A percentile compares a stretch with the other conserved stretches of the same genome.
phyloP scores from a whole-genome alignment of 2,888 invertebrate species.

The Limulus polyphemus region DNA sequence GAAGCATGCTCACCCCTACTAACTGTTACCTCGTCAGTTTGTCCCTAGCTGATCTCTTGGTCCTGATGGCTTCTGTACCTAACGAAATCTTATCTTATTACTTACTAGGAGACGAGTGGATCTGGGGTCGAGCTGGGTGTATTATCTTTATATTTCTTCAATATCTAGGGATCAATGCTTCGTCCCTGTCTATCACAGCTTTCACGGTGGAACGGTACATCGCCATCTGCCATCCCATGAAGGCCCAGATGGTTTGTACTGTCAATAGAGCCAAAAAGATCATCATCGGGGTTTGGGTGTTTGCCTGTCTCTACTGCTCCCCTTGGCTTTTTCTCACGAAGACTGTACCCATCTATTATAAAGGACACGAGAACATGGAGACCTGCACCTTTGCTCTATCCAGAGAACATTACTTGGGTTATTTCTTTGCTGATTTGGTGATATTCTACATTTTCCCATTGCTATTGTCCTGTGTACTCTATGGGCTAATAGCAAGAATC shows the following conservation, averaged over 20 bases:
- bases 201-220: conserved; percentile 53
- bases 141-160: conserved; percentile 44
- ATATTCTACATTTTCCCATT: conserved; percentile 49
- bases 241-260: conserved; percentile 47
- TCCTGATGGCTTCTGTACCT: conserved; percentile 46
- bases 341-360: conserved; percentile 30
- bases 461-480: conserved; percentile 45
- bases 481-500: conserved; percentile 46
- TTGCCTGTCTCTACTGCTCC: conserved; percentile 45
- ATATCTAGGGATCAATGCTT: conserved; percentile 48
- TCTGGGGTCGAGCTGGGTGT: conserved; percentile 44
- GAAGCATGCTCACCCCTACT: conserved; percentile 46
- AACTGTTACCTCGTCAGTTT: conserved; percentile 50
- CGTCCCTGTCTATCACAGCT: conserved; percentile 48
- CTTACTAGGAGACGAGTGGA: conserved; percentile 41
- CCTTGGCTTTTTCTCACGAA: conserved; percentile 48
- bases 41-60: conserved; percentile 47
- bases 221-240: conserved; percentile 50
- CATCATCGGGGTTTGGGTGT: conserved; percentile 45
- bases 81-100: conserved; percentile 44
- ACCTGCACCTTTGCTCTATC: conserved; percentile 41
- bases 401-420: conserved; percentile 40
- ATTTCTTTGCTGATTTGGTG: conserved; percentile 47
- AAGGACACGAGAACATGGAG: conserved; percentile 33
- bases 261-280: conserved; percentile 47